Conservation (phyloP, 1,140 invertebrate genomes). For the Kradibia gibbosae region DNA sequence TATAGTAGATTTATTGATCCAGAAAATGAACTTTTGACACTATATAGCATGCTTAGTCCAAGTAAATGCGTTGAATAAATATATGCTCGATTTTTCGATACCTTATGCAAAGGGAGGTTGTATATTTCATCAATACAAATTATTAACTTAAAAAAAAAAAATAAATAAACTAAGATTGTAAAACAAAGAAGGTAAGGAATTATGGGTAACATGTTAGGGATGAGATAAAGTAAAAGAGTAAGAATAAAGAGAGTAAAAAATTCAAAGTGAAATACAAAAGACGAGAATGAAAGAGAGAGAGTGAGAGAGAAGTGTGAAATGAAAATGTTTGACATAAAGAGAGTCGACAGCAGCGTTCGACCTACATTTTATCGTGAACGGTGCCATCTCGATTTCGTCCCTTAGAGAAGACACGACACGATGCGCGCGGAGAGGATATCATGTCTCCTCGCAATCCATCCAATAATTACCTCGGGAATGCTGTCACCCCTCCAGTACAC, state of each 20-base stretch:
- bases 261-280: neutral
- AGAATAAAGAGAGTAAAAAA: neutral
- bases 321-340: constrained; percentile 29
- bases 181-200: neutral
- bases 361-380: constrained; percentile 36
- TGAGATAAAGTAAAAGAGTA: neutral
- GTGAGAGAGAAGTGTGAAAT: neutral
- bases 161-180: neutral
- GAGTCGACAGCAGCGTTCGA: constrained; percentile 35
- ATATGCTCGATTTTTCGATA: neutral
- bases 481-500: neutral
- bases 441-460: neutral
- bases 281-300: neutral
- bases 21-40: neutral
- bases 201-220: neutral
- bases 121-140: neutral
- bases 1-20: neutral
- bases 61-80: neutral
- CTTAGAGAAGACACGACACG: constrained; percentile 14
- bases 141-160: neutral
- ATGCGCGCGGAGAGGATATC: constrained; percentile 4
- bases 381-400: constrained; percentile 39
- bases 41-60: neutral
- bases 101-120: neutral
- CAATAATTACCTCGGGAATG: constrained; percentile 43